Conservation (phyloP, 2,797 vertebrate genomes). For the Anguilla anguilla region DNA sequence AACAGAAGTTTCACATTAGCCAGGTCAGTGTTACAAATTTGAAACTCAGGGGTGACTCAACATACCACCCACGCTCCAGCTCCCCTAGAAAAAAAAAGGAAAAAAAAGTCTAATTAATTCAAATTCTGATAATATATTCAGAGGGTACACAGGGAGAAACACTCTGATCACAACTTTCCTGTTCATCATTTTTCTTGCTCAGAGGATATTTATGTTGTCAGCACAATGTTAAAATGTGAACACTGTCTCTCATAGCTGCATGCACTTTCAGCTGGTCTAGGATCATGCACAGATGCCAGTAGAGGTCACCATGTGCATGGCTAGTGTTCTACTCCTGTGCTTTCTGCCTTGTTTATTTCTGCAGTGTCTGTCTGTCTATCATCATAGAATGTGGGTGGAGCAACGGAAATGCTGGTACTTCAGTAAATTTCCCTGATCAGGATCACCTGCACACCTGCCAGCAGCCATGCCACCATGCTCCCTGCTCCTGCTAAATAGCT, state of each 20-base stretch:
- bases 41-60: slow-evolving; percentile 17
- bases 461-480: too few species aligned
- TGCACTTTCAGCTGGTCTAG: background rate
- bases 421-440: too few species aligned
- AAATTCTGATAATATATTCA: background rate
- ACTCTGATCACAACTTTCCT: background rate
- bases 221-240: background rate
- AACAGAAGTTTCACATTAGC: slow-evolving; percentile 57
- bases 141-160: background rate
- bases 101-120: background rate
- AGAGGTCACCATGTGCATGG: background rate
- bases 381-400: too few species aligned
- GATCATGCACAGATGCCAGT: background rate
- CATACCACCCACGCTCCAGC: background rate
- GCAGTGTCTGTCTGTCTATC: too few species aligned
- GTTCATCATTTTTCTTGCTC: background rate
- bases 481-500: too few species aligned
- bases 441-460: too few species aligned
- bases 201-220: background rate
- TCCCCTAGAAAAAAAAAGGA: background rate
- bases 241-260: background rate
- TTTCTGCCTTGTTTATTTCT: too few species aligned
- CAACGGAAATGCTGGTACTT: too few species aligned
- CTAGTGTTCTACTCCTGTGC: too few species aligned
- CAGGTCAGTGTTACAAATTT: slow-evolving; percentile 37